phyloP scores from a whole-genome alignment of 2,797 vertebrate genomes.

The Siniperca obscura region DNA sequence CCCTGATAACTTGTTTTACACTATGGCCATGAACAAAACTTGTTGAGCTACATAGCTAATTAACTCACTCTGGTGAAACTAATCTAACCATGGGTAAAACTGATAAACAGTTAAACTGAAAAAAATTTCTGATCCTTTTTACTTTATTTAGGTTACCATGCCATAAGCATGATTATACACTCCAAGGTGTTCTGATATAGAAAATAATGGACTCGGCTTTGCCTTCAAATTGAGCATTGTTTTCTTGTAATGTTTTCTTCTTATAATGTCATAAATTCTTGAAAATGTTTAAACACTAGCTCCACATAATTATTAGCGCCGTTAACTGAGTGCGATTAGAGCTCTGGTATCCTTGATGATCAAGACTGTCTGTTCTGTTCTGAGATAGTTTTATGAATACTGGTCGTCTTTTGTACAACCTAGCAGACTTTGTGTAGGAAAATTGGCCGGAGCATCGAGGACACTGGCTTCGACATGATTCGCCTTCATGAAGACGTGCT shows the following conservation, averaged over 20 bases:
- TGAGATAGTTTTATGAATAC: slow-evolving; percentile 51
- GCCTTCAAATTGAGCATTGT: neutral
- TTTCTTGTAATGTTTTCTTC: too few relatives aligned
- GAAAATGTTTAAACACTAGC: neutral
- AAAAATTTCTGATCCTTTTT: too few relatives aligned
- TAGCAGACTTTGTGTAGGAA: slow-evolving; percentile 65
- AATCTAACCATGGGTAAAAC: neutral
- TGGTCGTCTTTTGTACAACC: slow-evolving; percentile 41
- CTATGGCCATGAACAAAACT: too few relatives aligned
- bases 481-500: slow-evolving; percentile 34
- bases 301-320: neutral
- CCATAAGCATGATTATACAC: neutral
- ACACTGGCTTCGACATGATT: slow-evolving; percentile 45
- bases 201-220: neutral
- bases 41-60: neutral
- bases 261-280: neutral
- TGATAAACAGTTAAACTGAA: neutral
- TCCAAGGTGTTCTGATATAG: neutral
- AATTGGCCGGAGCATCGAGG: slow-evolving; percentile 29
- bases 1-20: too few relatives aligned
- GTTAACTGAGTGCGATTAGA: neutral
- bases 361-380: neutral
- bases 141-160: neutral
- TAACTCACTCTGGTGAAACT: neutral
- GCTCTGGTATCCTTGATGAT: neutral